Base-by-base conservation (phyloP, 2,797 vertebrate genomes). In the Novumbra hubbsi region DNA sequence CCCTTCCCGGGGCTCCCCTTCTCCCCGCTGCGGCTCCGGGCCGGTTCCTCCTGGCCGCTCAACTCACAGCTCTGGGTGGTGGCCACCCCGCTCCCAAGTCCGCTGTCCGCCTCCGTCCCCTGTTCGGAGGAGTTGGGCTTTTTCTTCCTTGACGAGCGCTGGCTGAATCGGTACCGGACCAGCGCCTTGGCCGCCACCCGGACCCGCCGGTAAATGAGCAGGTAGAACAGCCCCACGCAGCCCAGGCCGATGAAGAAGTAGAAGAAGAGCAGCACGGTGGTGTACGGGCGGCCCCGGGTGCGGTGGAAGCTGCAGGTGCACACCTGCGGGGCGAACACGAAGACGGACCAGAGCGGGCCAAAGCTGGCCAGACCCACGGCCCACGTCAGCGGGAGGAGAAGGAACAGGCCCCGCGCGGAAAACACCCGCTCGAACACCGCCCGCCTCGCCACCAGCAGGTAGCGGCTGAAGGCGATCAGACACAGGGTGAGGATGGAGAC, bases 271-370 rank as follows among this genome's bases (percentile, higher is more conserved):
- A 98, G 84, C 76, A 96, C 89, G 41, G 95, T 96, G 87, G 88
- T 91, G 81, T 96, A 96, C 5, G 95, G 96, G 1, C 93, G 92
- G 4, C 95, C 94, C 50, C 30, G 75, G 15, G 90, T 89, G 1
- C 95, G 94, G 77, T 98, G 91, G 84, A 98, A 97, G 83, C 96
- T 97, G 87, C 96, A 98, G 6, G 96, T 96, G 83, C 96, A 97
- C 52, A 97, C 96, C 38, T 95, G 87, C 0, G 94, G 94, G 38
- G 94, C 93, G 15, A 97, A 93, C 24, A 92, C 86, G 0, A 91
- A 98, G 28, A 94, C 85, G 0, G 80, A 9, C 96, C 95, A 97
- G 16, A 96, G 91, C 0, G 96, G 96, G 27, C 74, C 88, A 9
- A 96, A 95, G 86, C 95, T 96, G 75, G 76, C 89, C 60, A 94